Evolutionary conservation across 2,113 vertebrate species (phyloP).

Genomic region (Eretmochelys imbricata): DNA sequence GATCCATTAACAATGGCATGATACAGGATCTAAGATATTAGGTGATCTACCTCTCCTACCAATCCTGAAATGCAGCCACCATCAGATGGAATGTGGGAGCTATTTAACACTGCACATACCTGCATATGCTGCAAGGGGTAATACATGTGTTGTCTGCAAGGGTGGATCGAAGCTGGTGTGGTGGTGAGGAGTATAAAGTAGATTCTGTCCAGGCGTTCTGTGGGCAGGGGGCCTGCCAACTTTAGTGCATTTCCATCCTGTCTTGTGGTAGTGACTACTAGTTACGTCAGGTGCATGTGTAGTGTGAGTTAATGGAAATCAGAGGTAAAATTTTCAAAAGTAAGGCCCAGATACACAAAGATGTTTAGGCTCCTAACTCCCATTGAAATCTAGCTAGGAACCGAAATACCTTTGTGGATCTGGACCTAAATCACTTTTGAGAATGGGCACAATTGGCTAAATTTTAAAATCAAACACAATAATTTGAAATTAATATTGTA

Average conservation of each 20-base stretch:
- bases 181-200: neutral
- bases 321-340: neutral
- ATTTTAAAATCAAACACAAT: neutral
- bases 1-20: neutral
- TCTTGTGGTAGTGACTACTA: neutral
- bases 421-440: neutral
- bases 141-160: rapidly evolving
- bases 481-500: neutral
- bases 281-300: neutral
- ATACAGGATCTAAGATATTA: neutral
- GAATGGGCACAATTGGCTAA: neutral
- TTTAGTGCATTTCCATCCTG: neutral
- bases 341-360: neutral
- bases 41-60: neutral
- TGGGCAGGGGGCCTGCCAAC: neutral
- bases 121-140: rapidly evolving
- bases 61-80: rapidly evolving
- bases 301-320: neutral
- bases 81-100: rapidly evolving
- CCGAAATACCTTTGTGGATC: neutral
- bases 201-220: neutral
- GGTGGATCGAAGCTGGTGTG: neutral
- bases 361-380: neutral
- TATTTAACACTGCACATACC: rapidly evolving
- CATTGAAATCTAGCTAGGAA: neutral